Conservation (phyloP, 2,113 vertebrate genomes). For the Callorhinus ursinus region DNA sequence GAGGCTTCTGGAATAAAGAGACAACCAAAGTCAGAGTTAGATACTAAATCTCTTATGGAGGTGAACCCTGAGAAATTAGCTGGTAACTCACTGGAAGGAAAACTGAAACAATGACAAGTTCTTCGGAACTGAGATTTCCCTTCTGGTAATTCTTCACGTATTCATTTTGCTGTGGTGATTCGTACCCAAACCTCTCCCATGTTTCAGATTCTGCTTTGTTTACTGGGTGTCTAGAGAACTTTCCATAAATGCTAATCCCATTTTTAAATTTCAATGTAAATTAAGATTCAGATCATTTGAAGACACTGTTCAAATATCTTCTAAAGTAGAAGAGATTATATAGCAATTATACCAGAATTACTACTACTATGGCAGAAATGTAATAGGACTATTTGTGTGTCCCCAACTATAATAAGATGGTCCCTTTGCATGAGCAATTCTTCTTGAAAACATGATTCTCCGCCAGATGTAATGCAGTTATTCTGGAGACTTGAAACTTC, state of each 20-base stretch:
- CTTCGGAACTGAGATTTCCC: not conserved
- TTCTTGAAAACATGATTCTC: constrained; percentile 14
- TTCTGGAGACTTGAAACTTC: not conserved
- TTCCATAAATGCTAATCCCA: not conserved
- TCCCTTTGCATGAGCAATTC: not conserved
- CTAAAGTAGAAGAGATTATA: not conserved
- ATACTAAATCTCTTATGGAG: not conserved
- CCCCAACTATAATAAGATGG: not conserved
- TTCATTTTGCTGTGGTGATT: not conserved
- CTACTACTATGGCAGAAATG: not conserved
- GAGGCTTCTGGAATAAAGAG: constrained; percentile 89
- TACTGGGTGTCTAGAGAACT: not conserved
- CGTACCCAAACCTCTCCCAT: not conserved
- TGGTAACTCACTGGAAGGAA: not conserved
- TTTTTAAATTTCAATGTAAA: not conserved
- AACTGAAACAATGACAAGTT: not conserved
- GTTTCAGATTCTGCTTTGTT: not conserved
- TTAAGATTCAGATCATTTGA: not conserved
- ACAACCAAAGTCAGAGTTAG: constrained; percentile 68
- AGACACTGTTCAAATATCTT: not conserved
- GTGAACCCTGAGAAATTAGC: not conserved
- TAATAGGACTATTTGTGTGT: not conserved
- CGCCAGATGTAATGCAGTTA: not conserved
- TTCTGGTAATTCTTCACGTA: not conserved
- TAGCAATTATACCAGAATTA: not conserved